These are phyloP conservation scores for Sebastes diaconus DNA, from an alignment of 2,797 vertebrate species.

Conservation along the genomic window DNA sequence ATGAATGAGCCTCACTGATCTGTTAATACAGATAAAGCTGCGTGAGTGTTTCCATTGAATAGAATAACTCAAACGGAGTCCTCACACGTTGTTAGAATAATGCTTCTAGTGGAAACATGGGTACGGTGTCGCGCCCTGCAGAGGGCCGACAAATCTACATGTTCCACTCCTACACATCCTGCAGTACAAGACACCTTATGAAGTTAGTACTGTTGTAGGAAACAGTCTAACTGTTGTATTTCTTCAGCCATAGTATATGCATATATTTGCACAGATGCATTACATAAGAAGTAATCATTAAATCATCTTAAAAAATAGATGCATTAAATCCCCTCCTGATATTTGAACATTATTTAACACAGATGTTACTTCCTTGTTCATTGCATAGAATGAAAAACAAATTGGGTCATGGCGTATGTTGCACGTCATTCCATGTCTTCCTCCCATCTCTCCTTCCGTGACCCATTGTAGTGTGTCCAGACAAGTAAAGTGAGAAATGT, in stretches of 20 bases:
- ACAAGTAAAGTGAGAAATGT: constrained; percentile 5
- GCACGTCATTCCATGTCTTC: not conserved
- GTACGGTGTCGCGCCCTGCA: not conserved
- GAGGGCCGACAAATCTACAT: not conserved
- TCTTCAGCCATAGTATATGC: not conserved
- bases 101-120: not conserved
- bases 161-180: not conserved
- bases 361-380: not conserved
- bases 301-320: not conserved
- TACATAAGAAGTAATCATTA: not conserved
- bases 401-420: not conserved
- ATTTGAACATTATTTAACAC: not conserved
- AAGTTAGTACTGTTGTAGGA: not conserved
- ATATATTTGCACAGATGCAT: accelerated
- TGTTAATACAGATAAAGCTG: no score
- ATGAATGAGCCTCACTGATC: not conserved
- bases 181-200: not conserved
- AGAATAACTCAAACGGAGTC: not conserved
- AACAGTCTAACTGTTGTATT: not conserved
- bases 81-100: not conserved
- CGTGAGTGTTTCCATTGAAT: not conserved
- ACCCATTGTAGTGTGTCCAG: not conserved
- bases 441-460: not conserved
- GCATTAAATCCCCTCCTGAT: not conserved
- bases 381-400: not conserved